A percentile compares a stretch with the other conserved stretches of the same genome.
Evolutionary conservation across 2,113 vertebrate genomes (phyloP).

Genomic region (Sylvia atricapilla): DNA sequence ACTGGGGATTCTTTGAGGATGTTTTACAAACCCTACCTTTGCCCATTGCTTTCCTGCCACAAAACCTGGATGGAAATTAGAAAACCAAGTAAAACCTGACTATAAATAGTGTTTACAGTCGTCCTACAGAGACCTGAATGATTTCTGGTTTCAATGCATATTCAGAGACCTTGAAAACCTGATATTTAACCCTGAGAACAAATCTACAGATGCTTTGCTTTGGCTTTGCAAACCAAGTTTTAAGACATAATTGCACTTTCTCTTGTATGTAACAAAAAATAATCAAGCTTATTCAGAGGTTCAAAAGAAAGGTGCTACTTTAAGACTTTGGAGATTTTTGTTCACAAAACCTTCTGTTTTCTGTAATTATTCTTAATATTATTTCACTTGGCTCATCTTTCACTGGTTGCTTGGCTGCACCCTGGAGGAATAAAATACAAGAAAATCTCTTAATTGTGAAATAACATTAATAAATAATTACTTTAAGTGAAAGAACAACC

Average conservation of each 20-base stretch:
- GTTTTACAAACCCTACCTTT: not conserved
- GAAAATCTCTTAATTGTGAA: conserved; percentile 1
- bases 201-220: conserved; percentile 1
- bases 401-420: not conserved
- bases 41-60: not conserved
- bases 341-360: conserved; percentile 17
- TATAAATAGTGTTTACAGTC: not conserved
- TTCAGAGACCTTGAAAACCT: conserved; percentile 17
- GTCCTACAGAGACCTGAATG: not conserved
- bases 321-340: conserved; percentile 61
- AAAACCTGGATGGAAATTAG: not conserved
- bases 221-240: conserved; percentile 20
- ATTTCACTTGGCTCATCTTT: conserved; percentile 43
- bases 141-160: not conserved
- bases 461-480: conserved; percentile 34
- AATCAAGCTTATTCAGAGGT: conserved; percentile 12
- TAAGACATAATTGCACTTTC: conserved; percentile 67
- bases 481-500: not conserved
- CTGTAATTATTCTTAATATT: not conserved
- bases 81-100: not conserved
- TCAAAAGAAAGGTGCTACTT: conserved; percentile 48
- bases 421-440: not conserved
- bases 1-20: not conserved
- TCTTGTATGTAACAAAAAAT: conserved; percentile 16
- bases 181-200: conserved; percentile 54